Evolutionary conservation across 2,888 invertebrate species (phyloP), one percentile per base, ranked within the genome.

Genomic region (Pachycephus smyrnensis): DNA sequence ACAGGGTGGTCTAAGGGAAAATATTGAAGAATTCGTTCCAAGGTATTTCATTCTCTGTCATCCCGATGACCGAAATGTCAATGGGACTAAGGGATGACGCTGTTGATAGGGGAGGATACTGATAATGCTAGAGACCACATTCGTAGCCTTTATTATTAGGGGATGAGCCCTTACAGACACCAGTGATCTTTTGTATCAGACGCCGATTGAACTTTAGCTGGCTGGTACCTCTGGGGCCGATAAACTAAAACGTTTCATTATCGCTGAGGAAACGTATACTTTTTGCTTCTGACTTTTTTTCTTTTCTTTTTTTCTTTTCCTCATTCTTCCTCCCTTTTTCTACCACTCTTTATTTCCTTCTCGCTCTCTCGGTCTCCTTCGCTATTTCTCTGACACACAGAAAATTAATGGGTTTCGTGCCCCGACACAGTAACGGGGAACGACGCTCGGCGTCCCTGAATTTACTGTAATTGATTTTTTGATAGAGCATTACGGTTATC

Each of bases 381-480:
- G 73, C 79, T 40, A 40, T 40, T 40, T 74, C 79, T 76, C 78
- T 76, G 76, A 81, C 83, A 80, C 82, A 78, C 82, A 68, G 78
- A 83, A 85, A 82, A 86, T 87, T 87, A 88, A 88, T 86, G 87
- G 84, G 86, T 86, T 85, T 86, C 87, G 88, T 86, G 86, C 85
- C 82, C 84, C 82, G 77, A 82, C 79, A 85, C 84, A 86, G 86
- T 86, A 87, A 88, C 76, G 75, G 84, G 85, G 85, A 40, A 40
- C 40, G 40, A 40, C 40, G 40, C 40, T 40, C 40, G 40, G 84
- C 85, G 86, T 87, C 84, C 82, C 82, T 79, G 82, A 88, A 88
- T 88, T 88, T 88, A 88, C 87, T 86, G 85, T 86, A 88, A 88
- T 87, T 88, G 86, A 84, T 86, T 87, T 86, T 87, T 88, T 84